Evolutionary conservation across 2,888 invertebrate genomes (phyloP).

Genomic region (Dynastes hyllus): DNA sequence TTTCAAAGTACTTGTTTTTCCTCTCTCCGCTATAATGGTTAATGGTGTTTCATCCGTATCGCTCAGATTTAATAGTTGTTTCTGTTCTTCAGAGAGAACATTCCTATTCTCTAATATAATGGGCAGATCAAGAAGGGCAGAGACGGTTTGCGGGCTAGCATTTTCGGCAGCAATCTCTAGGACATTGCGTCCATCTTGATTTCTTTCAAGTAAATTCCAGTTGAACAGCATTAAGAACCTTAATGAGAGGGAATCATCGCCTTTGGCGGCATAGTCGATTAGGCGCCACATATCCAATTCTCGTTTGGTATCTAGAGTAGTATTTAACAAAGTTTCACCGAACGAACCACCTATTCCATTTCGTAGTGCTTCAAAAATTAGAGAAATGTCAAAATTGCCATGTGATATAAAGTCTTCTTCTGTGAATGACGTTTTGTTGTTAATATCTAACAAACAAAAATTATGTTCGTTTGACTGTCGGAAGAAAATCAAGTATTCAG

Average conservation of each 20-base stretch:
- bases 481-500: background rate
- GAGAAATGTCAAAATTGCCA: background rate
- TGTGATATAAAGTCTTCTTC: conserved; percentile 11
- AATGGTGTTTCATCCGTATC: background rate
- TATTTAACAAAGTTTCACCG: background rate
- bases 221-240: background rate
- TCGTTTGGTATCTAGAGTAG: background rate
- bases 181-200: background rate
- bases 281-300: conserved; percentile 23
- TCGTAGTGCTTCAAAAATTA: background rate
- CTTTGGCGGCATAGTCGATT: conserved; percentile 8
- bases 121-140: conserved; percentile 16
- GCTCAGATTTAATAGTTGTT: background rate
- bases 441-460: background rate
- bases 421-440: background rate
- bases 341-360: background rate
- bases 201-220: background rate
- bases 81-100: conserved; percentile 8
- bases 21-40: background rate
- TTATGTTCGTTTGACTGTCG: background rate
- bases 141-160: background rate
- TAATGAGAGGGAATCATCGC: conserved; percentile 3
- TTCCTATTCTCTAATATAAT: background rate
- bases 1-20: background rate
- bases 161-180: conserved; percentile 23